Evolutionary conservation across 2,888 invertebrate species (phyloP).

Genomic region (Panopea generosa): DNA sequence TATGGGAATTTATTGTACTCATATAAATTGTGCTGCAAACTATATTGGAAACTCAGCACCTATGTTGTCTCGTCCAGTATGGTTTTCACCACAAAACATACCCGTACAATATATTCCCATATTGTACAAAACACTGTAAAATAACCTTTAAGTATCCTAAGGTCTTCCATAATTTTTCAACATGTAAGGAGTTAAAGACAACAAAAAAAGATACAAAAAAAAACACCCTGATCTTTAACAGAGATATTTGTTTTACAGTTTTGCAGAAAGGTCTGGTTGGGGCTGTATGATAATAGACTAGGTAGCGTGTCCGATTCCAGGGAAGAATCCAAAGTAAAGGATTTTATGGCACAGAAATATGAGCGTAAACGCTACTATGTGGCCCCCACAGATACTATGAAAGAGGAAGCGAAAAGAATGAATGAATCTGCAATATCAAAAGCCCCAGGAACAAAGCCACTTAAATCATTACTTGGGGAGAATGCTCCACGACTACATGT

Average conservation of each 20-base stretch:
- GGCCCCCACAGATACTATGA: constrained; percentile 85
- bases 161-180: too few relatives aligned
- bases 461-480: constrained; percentile 84
- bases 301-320: constrained; percentile 88
- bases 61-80: too few relatives aligned
- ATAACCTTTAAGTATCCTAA: too few relatives aligned
- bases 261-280: constrained; percentile 96
- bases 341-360: constrained; percentile 97
- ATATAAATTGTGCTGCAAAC: too few relatives aligned
- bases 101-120: too few relatives aligned
- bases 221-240: too few relatives aligned
- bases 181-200: too few relatives aligned
- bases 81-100: too few relatives aligned
- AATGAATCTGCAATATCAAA: constrained; percentile 80
- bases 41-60: too few relatives aligned
- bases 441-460: constrained; percentile 84
- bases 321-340: constrained; percentile 95
- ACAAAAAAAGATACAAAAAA: too few relatives aligned
- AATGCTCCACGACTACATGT: constrained; percentile 77
- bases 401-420: constrained; percentile 82
- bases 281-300: constrained; percentile 89
- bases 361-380: constrained; percentile 92
- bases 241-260: constrained; percentile 86
- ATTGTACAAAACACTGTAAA: too few relatives aligned
- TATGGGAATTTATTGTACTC: too few relatives aligned